Percentiles rank a stretch among this genome's conserved stretches.
These are phyloP conservation scores for Premnoplex brunnescens DNA, from an alignment of 2,797 vertebrate species.

Conservation along the genomic window DNA sequence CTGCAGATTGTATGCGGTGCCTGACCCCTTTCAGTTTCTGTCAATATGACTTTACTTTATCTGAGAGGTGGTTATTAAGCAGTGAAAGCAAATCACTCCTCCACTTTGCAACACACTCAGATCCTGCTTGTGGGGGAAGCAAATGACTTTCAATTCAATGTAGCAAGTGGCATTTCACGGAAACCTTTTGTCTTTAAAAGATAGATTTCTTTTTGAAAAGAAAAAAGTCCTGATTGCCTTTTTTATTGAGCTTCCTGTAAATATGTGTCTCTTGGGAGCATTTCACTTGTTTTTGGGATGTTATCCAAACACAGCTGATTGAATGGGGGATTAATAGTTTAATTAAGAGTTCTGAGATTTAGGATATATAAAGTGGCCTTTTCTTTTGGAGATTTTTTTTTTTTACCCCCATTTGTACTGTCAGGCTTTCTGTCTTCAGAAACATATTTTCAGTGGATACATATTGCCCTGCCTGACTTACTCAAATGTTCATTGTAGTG, in stretches of 20 bases:
- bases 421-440: neutral
- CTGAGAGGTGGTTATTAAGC: constrained; percentile 22
- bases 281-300: neutral
- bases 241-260: neutral
- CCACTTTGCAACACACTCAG: neutral
- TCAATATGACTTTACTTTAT: neutral
- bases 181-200: neutral
- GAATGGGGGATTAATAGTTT: neutral
- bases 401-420: neutral
- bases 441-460: neutral
- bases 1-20: neutral
- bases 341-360: neutral
- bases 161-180: neutral
- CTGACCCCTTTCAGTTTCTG: constrained; percentile 1
- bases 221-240: neutral
- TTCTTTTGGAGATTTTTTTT: neutral
- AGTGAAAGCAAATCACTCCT: constrained; percentile 20
- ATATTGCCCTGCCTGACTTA: neutral
- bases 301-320: neutral
- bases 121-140: neutral
- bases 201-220: neutral
- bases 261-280: neutral
- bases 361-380: neutral
- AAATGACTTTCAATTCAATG: neutral
- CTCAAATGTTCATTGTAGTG: neutral